Evolutionary conservation across 2,113 vertebrate species (phyloP), one percentile per base, ranked within the genome.

Genomic region (Hepsetus odoe): DNA sequence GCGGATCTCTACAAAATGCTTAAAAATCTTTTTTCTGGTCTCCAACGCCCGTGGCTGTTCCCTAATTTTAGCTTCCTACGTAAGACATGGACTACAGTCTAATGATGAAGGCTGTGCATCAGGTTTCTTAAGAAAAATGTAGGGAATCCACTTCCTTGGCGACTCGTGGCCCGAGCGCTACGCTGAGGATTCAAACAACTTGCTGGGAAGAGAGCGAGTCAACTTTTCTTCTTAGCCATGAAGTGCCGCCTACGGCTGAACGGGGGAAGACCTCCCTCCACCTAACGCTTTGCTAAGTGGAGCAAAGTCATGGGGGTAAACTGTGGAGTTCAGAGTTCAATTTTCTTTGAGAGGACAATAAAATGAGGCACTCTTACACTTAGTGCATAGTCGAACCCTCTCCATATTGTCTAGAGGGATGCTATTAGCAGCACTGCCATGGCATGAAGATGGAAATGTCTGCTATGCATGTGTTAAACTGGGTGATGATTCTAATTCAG

Each of bases 241-340:
- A 55, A 55, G 51, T 55, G 51, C n/a, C 9, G n/a, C 51, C 51
- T 22, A 55, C 51, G 51, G 51, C 51, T 22, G 51, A 55, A 22
- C 22, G 51, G 51, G 51, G 51, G 51, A 24, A 55, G 51, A 22
- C 51, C 51, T 55, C 51, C 51, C 51, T 55, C n/a, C 51, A 24
- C n/a, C 51, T 55, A 55, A 55, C 11, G n/a, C 51, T 55, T 55
- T 24, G 24, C 51, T 55, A 24, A 55, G 51, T 55, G 51, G 51
- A 55, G 51, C 51, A 55, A 24, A 55, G 51, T 22, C 51, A 55
- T 10, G n/a, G 51, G 51, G 51, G 51, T 55, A 55, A 55, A 55
- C 51, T 55, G n/a, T 55, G 51, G 51, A 55, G 51, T 5, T 55
- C 24, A 55, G 51, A 55, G 51, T 55, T 55, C 51, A 55, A 55